Base-by-base conservation (phyloP, 2,888 invertebrate genomes). In the Conops quadrifasciatus region DNA sequence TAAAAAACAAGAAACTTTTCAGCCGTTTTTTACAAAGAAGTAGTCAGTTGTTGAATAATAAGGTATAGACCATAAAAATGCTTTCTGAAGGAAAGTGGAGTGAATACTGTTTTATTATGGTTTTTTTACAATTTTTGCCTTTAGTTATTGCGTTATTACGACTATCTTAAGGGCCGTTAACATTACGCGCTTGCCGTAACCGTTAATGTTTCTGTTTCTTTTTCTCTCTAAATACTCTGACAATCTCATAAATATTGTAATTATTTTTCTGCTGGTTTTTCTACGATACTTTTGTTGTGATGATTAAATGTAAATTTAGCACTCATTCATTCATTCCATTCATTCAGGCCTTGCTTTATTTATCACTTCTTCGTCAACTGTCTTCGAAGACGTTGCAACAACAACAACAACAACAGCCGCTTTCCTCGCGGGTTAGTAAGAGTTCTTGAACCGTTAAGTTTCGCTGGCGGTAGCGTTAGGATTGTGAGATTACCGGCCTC, bases 231-330 rank as follows among this genome's bases (percentile, higher is more conserved):
- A 53, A 21, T 19, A 11, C 21, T 19, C 36, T 36, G 36, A 11
- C n/a, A 58, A 28, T 58, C 58, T 58, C 58, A 58, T 58, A 28
- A 58, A 58, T 58, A 58, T 58, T 58, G 21, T 58, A 58, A 58
- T 58, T 26, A 58, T 26, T 26, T 58, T 58, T 58, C 21, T 24
- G 13, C n/a, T 13, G 5, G 24, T 58, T 58, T 49, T 56, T 21
- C 2, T 56, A 5, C 21, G 1, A n/a, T 16, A n/a, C 13, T 21
- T 19, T 24, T 21, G 53, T 53, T 53, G 21, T 21, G n/a, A 24
- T 24, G 21, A 56, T 56, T 56, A 56, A 56, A 56, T 56, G 53
- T 24, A 21, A 21, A 56, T 56, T 21, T 7, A 36, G 4, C 36
- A 36, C 53, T 56, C 58, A 58, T 24, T 28, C 58, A 28, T 16